These are phyloP conservation scores for Rafetus swinhoei DNA, from an alignment of 2,113 vertebrate genomes.

Conservation along the genomic window DNA sequence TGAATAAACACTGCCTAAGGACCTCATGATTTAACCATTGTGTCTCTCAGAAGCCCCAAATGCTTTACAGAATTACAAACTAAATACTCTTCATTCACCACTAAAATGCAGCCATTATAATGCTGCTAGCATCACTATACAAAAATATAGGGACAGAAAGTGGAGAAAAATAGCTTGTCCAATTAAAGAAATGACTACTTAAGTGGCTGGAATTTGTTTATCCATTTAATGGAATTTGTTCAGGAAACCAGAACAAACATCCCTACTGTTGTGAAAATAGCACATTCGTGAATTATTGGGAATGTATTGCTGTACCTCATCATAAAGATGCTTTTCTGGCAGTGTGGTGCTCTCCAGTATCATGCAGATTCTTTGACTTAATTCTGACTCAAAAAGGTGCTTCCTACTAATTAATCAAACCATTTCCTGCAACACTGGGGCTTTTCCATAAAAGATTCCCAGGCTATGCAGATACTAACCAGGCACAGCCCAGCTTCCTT, in stretches of 20 bases:
- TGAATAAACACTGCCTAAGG: background rate
- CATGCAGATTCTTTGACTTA: background rate
- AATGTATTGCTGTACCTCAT: rapidly evolving
- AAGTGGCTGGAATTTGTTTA: background rate
- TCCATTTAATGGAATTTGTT: background rate
- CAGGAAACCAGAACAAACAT: background rate
- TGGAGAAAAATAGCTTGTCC: background rate
- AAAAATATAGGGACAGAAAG: background rate
- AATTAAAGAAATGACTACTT: background rate
- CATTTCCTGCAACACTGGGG: background rate
- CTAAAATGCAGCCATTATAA: background rate
- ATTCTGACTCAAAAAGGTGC: background rate
- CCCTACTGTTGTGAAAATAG: background rate
- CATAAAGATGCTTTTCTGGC: rapidly evolving
- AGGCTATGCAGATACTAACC: background rate
- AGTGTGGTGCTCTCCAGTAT: background rate
- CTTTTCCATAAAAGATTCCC: background rate
- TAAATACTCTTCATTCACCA: background rate
- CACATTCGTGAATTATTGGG: rapidly evolving
- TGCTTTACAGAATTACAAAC: background rate
- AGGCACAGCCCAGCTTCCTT: background rate
- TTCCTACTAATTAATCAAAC: background rate
- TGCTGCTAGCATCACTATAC: background rate
- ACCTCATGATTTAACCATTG: background rate
- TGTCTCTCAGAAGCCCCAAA: background rate